These are phyloP conservation scores for Phylloscopus whistleri DNA, from an alignment of 2,113 vertebrate genomes.

Conservation along the genomic window DNA sequence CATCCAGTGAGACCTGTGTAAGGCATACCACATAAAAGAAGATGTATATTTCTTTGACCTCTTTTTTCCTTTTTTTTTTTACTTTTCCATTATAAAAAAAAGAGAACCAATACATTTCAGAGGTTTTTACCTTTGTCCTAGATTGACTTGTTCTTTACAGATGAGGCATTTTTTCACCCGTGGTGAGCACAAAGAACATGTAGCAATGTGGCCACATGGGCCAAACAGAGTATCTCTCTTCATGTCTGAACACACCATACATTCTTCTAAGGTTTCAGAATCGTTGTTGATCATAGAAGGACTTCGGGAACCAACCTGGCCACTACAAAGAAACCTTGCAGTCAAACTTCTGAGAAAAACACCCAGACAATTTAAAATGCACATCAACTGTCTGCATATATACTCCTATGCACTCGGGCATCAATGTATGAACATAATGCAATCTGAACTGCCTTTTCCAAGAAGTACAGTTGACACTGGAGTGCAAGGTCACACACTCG, in stretches of 20 bases:
- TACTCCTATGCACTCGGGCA: not conserved
- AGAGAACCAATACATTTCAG: not conserved
- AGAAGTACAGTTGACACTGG: accelerated
- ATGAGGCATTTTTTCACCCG: slow-evolving; percentile 99
- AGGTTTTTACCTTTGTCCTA: slow-evolving; percentile 89
- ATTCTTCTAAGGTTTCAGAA: slow-evolving; percentile 95
- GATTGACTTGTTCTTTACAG: slow-evolving; percentile 99
- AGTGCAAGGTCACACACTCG: not conserved
- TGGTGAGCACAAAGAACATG: slow-evolving; percentile 97
- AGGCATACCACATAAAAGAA: not conserved
- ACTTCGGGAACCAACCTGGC: slow-evolving; percentile 94
- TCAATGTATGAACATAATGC: not conserved
- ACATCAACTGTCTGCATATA: not conserved
- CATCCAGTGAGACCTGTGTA: not conserved
- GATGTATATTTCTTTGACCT: not conserved
- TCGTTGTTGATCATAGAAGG: slow-evolving; percentile 95
- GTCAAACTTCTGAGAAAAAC: not conserved
- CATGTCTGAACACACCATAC: slow-evolving; percentile 99
- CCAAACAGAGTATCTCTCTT: slow-evolving; percentile 98
- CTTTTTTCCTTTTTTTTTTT: not conserved
- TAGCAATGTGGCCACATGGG: slow-evolving; percentile 98
- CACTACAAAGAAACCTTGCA: slow-evolving; percentile 71
- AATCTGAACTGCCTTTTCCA: not conserved
- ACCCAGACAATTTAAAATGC: not conserved
- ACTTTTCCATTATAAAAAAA: not conserved